phyloP scores from a whole-genome alignment of 1,140 invertebrate genomes.

The Drosophila saltans region DNA sequence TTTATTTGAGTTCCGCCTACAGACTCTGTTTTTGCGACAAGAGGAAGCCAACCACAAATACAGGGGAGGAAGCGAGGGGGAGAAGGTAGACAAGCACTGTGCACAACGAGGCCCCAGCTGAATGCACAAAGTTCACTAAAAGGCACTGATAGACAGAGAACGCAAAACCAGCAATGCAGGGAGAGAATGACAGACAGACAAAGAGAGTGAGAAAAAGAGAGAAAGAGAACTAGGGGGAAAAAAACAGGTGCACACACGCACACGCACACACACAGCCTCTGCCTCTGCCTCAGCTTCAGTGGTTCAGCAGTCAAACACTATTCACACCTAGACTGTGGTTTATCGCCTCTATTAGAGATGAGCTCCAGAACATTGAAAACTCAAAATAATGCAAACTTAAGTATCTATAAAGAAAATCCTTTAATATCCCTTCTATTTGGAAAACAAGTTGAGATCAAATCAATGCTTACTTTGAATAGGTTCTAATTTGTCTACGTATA shows the following conservation, averaged over 20 bases:
- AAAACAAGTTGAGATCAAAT: no score
- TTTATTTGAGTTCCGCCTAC: constrained; percentile 76
- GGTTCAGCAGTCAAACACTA: constrained; percentile 1
- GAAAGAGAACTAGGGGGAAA: background rate
- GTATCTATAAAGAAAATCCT: no score
- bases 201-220: constrained; percentile 13
- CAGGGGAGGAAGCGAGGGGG: background rate
- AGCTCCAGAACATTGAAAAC: background rate
- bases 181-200: background rate
- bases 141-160: constrained; percentile 42
- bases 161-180: background rate
- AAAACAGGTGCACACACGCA: constrained; percentile 51
- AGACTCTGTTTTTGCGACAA: constrained; percentile 40
- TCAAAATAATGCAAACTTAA: background rate
- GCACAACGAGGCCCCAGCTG: constrained; percentile 19
- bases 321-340: constrained; percentile 8
- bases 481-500: no score
- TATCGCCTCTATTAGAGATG: constrained; percentile 23
- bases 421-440: no score
- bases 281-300: background rate
- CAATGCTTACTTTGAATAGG: no score
- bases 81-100: no score
- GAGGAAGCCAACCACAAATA: constrained; percentile 21
- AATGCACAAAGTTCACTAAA: constrained; percentile 34
- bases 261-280: constrained; percentile 23